Conservation (phyloP, 2,888 invertebrate species). For the Abrostola triplasia region DNA sequence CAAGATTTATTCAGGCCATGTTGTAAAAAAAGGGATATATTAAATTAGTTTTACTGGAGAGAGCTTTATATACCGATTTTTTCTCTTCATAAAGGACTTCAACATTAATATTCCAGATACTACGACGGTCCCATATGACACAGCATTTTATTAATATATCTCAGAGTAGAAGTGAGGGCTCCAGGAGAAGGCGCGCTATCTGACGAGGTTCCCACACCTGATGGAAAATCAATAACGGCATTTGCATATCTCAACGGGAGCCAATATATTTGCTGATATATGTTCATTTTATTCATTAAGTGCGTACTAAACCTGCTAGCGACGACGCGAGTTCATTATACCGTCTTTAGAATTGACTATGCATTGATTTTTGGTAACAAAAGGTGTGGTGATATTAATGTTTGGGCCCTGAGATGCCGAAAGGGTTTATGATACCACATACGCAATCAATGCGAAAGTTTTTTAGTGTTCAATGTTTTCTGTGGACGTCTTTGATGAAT, state of each 20-base stretch:
- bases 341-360: background rate
- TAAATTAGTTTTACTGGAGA: no score
- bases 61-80: no score
- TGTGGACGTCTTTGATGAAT: no score
- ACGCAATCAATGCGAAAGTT: no score
- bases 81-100: no score
- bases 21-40: no score
- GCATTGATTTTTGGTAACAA: background rate
- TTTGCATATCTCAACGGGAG: slow-evolving; percentile 63
- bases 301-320: slow-evolving; percentile 9
- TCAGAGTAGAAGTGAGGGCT: slow-evolving; percentile 48
- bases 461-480: no score
- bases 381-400: no score
- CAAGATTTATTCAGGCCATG: background rate
- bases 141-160: slow-evolving; percentile 44
- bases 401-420: no score
- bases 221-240: slow-evolving; percentile 68
- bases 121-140: slow-evolving; percentile 15
- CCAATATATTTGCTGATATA: slow-evolving; percentile 43
- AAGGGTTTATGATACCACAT: no score
- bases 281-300: slow-evolving; percentile 52
- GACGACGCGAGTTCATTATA: background rate
- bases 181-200: slow-evolving; percentile 37
- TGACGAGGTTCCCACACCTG: slow-evolving; percentile 52
- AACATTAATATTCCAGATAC: slow-evolving; percentile 15